Evolutionary conservation across 2,797 vertebrate genomes (phyloP).

Genomic region (Chanos chanos): DNA sequence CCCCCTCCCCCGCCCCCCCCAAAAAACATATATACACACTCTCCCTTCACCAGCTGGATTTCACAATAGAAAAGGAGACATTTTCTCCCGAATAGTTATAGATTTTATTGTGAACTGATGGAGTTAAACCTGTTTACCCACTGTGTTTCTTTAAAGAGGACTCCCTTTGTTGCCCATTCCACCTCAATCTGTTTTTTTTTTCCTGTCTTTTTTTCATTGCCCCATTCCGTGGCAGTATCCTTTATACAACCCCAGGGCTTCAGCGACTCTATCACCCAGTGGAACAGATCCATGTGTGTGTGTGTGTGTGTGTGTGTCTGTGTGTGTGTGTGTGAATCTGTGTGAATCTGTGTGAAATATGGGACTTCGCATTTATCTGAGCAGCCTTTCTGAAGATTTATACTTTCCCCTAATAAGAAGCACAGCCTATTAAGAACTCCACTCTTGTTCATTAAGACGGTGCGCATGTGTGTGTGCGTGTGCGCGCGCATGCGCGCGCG

Average conservation of each 20-base stretch:
- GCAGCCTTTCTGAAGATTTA: no score
- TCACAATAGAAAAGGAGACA: background rate
- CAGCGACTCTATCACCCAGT: conserved; percentile 26
- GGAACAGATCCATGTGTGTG: conserved; percentile 24
- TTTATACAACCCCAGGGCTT: conserved; percentile 19
- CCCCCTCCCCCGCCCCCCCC: background rate
- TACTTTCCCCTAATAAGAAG: no score
- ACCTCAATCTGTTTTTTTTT: conserved; percentile 19
- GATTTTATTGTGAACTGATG: conserved; percentile 5
- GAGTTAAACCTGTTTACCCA: conserved; percentile 2
- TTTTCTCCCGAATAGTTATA: background rate
- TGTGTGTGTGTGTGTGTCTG: background rate
- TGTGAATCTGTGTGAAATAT: no score
- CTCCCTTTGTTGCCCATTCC: conserved; percentile 22
- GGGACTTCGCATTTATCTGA: no score
- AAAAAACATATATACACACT: background rate
- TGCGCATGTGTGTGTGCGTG: background rate
- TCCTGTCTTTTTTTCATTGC: conserved; percentile 11
- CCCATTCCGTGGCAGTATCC: conserved; percentile 6
- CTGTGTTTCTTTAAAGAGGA: conserved; percentile 3
- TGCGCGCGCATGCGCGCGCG: background rate
- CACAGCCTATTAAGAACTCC: no score
- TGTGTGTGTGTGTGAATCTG: background rate
- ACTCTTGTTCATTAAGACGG: no score
- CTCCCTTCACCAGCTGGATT: background rate